Conservation (phyloP, 2,888 invertebrate genomes). For the Nebria salina region DNA sequence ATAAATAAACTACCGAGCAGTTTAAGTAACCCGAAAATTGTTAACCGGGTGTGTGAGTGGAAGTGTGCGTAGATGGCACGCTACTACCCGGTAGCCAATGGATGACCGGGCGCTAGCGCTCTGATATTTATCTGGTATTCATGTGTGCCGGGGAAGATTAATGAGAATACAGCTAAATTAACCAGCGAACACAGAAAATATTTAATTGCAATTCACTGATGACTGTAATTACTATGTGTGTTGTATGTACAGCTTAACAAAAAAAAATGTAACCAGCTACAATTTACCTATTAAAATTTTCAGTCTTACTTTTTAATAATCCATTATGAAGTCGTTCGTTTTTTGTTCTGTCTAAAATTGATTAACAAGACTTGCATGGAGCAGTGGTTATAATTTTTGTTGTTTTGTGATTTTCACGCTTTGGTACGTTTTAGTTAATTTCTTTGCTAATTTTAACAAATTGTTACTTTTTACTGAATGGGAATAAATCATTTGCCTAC, state of each 20-base stretch:
- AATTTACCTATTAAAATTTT: background rate
- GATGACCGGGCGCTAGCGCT: constrained; percentile 24
- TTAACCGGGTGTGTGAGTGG: background rate
- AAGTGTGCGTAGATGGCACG: background rate
- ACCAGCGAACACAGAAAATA: constrained; percentile 44
- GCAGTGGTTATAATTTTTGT: background rate
- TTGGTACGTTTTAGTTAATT: background rate
- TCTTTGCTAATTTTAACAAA: background rate
- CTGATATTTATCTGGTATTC: constrained; percentile 40
- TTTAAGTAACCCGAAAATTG: background rate
- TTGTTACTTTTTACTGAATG: background rate
- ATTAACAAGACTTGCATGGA: background rate
- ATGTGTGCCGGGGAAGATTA: constrained; percentile 40
- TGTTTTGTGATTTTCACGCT: background rate
- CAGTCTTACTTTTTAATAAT: background rate
- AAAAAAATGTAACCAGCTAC: constrained; percentile 20
- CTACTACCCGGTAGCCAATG: constrained; percentile 25
- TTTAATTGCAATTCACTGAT: constrained; percentile 46
- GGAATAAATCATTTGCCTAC: background rate
- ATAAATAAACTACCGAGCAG: background rate
- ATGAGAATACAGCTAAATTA: constrained; percentile 42
- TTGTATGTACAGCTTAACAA: background rate
- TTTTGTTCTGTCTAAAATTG: constrained; percentile 1
- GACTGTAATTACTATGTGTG: constrained; percentile 40
- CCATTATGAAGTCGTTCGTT: background rate